A percentile compares a stretch with the other conserved stretches of the same genome.
Evolutionary conservation across 2,888 invertebrate species (phyloP).

Genomic region (Automeris io): DNA sequence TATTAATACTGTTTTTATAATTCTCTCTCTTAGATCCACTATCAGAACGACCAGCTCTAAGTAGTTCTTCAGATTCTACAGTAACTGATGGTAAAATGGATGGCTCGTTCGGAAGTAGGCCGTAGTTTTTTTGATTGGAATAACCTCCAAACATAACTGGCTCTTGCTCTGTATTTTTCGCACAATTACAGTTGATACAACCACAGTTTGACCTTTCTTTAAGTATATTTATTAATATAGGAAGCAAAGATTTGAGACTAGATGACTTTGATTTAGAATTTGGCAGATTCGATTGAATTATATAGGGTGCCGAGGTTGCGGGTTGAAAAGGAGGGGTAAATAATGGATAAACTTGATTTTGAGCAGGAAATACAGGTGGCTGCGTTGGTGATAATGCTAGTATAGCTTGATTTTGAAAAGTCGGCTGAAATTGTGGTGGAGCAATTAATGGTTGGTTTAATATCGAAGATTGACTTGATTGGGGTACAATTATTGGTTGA

Average conservation of each 20-base stretch:
- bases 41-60: conserved; percentile 12
- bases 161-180: conserved; percentile 15
- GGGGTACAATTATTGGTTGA: neutral
- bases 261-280: conserved; percentile 21
- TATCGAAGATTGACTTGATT: neutral
- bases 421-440: neutral
- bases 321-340: conserved; percentile 1
- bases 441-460: neutral
- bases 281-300: neutral
- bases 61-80: conserved; percentile 3
- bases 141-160: conserved; percentile 31
- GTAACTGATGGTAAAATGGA: neutral
- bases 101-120: conserved; percentile 11
- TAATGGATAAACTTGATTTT: conserved; percentile 1
- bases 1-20: conserved; percentile 15
- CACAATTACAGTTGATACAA: conserved; percentile 33
- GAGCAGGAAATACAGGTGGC: neutral
- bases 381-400: conserved; percentile 17
- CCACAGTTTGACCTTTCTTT: conserved; percentile 43
- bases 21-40: conserved; percentile 13
- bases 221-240: conserved; percentile 51
- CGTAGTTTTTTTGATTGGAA: conserved; percentile 36
- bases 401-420: conserved; percentile 20
- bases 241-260: conserved; percentile 46
- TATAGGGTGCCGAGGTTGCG: conserved; percentile 7